phyloP scores from a whole-genome alignment of 2,888 invertebrate species.

The Acholoe squamosa region DNA sequence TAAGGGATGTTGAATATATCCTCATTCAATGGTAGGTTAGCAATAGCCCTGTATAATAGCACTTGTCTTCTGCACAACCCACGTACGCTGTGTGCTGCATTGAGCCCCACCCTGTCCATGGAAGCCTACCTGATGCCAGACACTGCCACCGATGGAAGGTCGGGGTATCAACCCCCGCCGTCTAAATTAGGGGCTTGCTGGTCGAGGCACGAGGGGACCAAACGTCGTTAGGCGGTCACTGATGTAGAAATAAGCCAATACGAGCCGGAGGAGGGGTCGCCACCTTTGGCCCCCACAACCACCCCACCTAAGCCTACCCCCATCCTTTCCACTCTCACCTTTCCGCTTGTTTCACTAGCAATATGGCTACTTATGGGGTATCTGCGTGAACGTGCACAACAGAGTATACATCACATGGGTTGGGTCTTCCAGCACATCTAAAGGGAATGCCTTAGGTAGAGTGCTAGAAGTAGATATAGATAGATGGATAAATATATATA shows the following conservation, averaged over 20 bases:
- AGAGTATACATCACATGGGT: not conserved
- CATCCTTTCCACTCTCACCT: not conserved
- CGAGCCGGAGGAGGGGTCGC: conserved; percentile 36
- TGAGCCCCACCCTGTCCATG: too few relatives aligned
- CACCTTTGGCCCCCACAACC: not conserved
- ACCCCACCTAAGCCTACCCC: not conserved
- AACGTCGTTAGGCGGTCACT: conserved; percentile 47
- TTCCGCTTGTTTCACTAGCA: not conserved
- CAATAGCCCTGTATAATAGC: not conserved
- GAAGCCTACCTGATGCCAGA: conserved; percentile 12
- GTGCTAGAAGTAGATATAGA: too few relatives aligned
- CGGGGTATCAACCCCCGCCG: conserved; percentile 16
- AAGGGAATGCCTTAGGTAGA: too few relatives aligned
- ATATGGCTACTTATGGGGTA: not conserved
- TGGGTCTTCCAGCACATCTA: not conserved
- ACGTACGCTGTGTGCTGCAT: not conserved
- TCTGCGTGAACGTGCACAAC: not conserved
- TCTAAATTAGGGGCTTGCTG: conserved; percentile 42
- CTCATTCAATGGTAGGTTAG: too few relatives aligned
- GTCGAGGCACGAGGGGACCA: conserved; percentile 1
- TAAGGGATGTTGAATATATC: too few relatives aligned
- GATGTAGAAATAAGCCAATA: conserved; percentile 56
- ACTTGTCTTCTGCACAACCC: not conserved
- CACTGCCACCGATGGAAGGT: not conserved
- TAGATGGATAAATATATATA: too few relatives aligned